Evolutionary conservation across 2,797 vertebrate species (phyloP).

Genomic region (Ceyx erithaca): DNA sequence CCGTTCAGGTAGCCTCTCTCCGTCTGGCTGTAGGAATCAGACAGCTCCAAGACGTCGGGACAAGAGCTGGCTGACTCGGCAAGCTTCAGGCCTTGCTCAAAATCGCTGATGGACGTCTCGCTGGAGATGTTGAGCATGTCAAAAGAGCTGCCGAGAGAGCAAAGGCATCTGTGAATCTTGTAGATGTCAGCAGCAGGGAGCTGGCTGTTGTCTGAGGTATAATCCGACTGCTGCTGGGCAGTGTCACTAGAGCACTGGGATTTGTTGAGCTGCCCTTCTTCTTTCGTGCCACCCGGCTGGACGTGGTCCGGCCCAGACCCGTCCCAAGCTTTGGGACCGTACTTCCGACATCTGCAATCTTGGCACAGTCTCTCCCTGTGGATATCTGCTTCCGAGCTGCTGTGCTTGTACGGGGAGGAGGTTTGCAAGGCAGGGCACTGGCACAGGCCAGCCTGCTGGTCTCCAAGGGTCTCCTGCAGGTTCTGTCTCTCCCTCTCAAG

Average conservation of each 20-base stretch:
- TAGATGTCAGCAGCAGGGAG: constrained; percentile 71
- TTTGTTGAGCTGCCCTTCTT: constrained; percentile 59
- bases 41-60: constrained; percentile 74
- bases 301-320: constrained; percentile 33
- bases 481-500: constrained; percentile 60
- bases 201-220: constrained; percentile 69
- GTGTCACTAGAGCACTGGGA: constrained; percentile 59
- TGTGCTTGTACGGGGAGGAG: constrained; percentile 92
- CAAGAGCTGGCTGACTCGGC: constrained; percentile 78
- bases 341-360: constrained; percentile 56
- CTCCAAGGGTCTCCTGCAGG: constrained; percentile 61
- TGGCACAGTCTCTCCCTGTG: constrained; percentile 54
- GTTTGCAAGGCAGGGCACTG: constrained; percentile 90
- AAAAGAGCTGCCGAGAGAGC: constrained; percentile 86
- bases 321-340: constrained; percentile 56
- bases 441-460: constrained; percentile 74
- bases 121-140: constrained; percentile 92
- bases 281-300: not conserved
- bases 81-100: constrained; percentile 80
- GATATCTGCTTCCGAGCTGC: constrained; percentile 58
- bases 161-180: constrained; percentile 79
- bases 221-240: constrained; percentile 64
- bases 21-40: constrained; percentile 61
- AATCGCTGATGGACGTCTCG: constrained; percentile 89
- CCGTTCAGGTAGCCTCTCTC: constrained; percentile 92